A percentile compares a stretch with the other conserved stretches of the same genome.
Conservation (phyloP, 1,140 invertebrate species). For the Leptinotarsa defecta region DNA sequence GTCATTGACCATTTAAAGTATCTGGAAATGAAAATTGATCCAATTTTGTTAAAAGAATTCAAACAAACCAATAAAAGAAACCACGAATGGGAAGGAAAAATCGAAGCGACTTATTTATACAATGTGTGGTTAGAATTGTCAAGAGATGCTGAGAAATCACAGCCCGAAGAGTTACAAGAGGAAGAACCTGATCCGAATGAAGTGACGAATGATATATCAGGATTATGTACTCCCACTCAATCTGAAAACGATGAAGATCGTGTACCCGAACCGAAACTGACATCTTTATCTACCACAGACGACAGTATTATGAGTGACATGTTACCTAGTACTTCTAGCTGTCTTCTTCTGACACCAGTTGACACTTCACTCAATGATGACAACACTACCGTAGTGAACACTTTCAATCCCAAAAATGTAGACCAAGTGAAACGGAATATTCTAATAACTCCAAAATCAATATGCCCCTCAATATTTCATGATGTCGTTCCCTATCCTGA, state of each 20-base stretch:
- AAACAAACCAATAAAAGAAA: conserved; percentile 4
- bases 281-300: conserved; percentile 5
- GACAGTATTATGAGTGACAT: conserved; percentile 5
- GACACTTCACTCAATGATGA: conserved; percentile 1
- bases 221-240: conserved; percentile 8
- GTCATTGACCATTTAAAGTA: not conserved
- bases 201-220: not conserved
- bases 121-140: conserved; percentile 1
- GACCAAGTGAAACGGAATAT: conserved; percentile 5
- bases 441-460: conserved; percentile 6
- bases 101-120: not conserved
- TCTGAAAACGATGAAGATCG: conserved; percentile 2
- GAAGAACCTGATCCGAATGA: conserved; percentile 5
- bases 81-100: not conserved
- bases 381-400: conserved; percentile 5
- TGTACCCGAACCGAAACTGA: conserved; percentile 5
- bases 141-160: conserved; percentile 1
- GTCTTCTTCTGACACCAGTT: conserved; percentile 7
- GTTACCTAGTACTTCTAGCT: conserved; percentile 5
- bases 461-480: conserved; percentile 8
- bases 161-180: conserved; percentile 5
- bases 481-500: conserved; percentile 7
- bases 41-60: conserved; percentile 5
- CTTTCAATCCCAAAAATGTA: conserved; percentile 1
- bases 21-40: not conserved